Base-by-base conservation (phyloP, 2,888 invertebrate species). In the Trypoxylon attenuatum region DNA sequence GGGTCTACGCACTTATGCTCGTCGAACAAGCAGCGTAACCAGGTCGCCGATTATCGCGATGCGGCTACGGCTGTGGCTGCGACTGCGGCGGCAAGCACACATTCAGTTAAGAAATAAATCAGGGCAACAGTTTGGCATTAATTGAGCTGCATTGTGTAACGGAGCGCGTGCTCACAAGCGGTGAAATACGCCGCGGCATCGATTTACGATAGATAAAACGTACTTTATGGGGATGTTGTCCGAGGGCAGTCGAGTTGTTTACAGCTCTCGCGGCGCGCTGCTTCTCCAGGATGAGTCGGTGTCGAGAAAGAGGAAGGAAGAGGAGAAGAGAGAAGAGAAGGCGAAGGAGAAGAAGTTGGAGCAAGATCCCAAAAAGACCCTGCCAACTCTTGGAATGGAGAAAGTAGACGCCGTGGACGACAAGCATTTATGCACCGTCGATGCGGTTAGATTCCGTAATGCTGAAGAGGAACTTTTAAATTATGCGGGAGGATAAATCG, bases 151-250 rank as follows among this genome's bases (percentile, higher is more conserved):
- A 84, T 84, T 85, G 84, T 86, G 80, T 78, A 80, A 83, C 76
- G 69, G 73, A 67, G 74, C 52, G 68, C 53, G n/a, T 13, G n/a
- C 13, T 4, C 5, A 13, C n/a, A 10, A 2, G 13, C 78, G 80
- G 82, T 83, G 82, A 85, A 85, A 84, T 82, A 84, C 81, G 77
- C 81, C 79, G 78, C 78, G 64, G 77, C 84, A 84, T 85, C 86
- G 86, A 86, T 85, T 86, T 85, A 85, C 84, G 85, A 84, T 84
- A 82, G 85, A 86, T 86, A 85, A 85, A 85, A 84, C 79, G 81
- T 85, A 84, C 81, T 86, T 86, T 86, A 86, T 83, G 84, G 83
- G 84, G 84, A 84, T 85, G 82, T 83, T 84, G n/a, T 82, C 81
- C 79, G 82, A 78, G 76, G 77, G 78, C 76, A 55, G 68, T 71